Percentiles rank a stretch among this genome's conserved stretches.
These are phyloP conservation scores for Anorthoa munda DNA, from an alignment of 2,888 invertebrate genomes.

Conservation along the genomic window DNA sequence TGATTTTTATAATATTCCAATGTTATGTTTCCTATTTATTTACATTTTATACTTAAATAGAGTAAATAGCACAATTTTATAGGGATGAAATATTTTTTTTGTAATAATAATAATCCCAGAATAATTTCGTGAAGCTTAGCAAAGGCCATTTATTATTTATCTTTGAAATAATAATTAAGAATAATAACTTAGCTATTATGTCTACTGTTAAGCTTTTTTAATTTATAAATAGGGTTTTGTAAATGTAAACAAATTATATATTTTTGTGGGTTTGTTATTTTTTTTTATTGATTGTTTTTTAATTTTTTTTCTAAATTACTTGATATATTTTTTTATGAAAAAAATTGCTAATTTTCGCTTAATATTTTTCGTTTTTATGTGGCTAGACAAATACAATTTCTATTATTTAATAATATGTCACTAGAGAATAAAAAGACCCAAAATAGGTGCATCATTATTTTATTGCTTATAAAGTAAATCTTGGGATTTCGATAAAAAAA, in stretches of 20 bases:
- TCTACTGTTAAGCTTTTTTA: slow-evolving; percentile 6
- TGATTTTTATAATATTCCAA: neutral
- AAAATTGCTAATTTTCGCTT: neutral
- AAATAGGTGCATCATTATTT: no score
- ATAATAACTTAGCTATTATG: slow-evolving; percentile 5
- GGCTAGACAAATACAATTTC: no score
- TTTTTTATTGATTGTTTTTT: neutral
- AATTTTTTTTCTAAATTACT: no score
- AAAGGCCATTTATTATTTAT: slow-evolving; percentile 16
- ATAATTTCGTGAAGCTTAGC: neutral
- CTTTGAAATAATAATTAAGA: slow-evolving; percentile 27
- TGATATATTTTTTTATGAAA: no score
- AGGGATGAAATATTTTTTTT: slow-evolving; percentile 3
- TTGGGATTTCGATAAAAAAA: no score
- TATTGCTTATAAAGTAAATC: no score
- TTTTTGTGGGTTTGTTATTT: slow-evolving; percentile 11
- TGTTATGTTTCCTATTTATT: slow-evolving; percentile 19
- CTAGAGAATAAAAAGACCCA: no score
- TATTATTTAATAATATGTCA: no score
- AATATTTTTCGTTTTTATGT: neutral
- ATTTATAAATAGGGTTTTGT: slow-evolving; percentile 15
- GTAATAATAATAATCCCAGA: neutral
- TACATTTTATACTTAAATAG: slow-evolving; percentile 14
- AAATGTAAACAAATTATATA: slow-evolving; percentile 13
- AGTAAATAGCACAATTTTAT: slow-evolving; percentile 48